Evolutionary conservation across 2,888 invertebrate genomes (phyloP), one percentile per base, ranked within the genome.

Genomic region (Anaspis maculata): DNA sequence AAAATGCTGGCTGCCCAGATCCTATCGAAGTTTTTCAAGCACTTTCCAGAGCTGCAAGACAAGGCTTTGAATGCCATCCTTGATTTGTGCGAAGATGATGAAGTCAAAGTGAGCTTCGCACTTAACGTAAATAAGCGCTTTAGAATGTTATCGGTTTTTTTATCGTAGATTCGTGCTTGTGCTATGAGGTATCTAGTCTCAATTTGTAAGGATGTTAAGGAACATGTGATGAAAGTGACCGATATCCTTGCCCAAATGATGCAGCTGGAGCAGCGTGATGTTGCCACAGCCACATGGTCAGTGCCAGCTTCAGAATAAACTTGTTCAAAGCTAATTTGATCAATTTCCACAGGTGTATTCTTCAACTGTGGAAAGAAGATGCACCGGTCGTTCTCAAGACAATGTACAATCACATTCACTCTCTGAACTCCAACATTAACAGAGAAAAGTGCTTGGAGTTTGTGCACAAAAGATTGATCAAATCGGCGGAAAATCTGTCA

Each of bases 61-160:
- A 78, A 83, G 58, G 89, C 94, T 4, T 80, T 96, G 32, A 87
- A 95, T 66, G 89, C 91, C 39, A 79, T 90, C 56, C 77, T 96
- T 50, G 94, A 95, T 70, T 73, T 97, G 3, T 95, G 95, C 62
- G 95, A 96, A 68, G 94, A 96, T 71, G 86, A 88, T 57, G 92
- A 96, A 64, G 76, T 85, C 52, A 81, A 83, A 59, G 91, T 92
- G 70, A 74, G 77, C 13, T 15, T 23, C 11, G n/a, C 6, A 2
- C 4, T 26, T 2, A n/a, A 3, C 10, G 13, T 23, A 22, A 21
- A 13, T 12, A 2, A 13, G 16, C 9, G 12, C 25, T 25, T 15
- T 13, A n/a, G n/a, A n/a, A n/a, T n/a, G n/a, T 10, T 19, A 7
- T n/a, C n/a, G n/a, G n/a, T n/a, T n/a, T n/a, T n/a, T n/a, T n/a